Evolutionary conservation across 2,797 vertebrate species (phyloP), one percentile per base, ranked within the genome.

Genomic region (Sylvia borin): DNA sequence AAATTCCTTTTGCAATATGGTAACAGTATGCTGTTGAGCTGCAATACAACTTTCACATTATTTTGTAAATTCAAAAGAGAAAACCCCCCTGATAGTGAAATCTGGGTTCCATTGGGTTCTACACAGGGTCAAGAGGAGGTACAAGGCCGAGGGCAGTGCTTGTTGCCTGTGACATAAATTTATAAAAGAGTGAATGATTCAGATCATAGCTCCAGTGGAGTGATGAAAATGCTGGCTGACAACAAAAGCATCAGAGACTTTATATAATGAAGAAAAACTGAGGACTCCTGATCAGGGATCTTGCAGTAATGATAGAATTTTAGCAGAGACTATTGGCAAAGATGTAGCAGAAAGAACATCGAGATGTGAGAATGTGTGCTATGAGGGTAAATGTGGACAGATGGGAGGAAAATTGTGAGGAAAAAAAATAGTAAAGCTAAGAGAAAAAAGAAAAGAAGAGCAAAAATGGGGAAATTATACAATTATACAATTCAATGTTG

Each of bases 51-150:
- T 48, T 88, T 5, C 16, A 38, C 7, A 9, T 50, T 55, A 34
- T 64, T 88, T 48, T 19, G 31, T 50, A 50, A 84, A 84, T 8
- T 89, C 12, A n/a, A n/a, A 65, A 68, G 15, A 87, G 14, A n/a
- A 73, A 66, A 50, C 5, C 0, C 0, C 1, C 3, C 6, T 13
- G 13, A n/a, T 19, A 55, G 45, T 38, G 50, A 72, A 72, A 68
- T 57, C n/a, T 74, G 45, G 26, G 16, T 29, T 71, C 42, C 25
- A 13, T 0, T 68, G 34, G 54, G 19, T 40, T 58, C 43, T 54
- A 58, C 26, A 26, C 4, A 18, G 47, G 16, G 14, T 73, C 11
- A 42, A 81, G 57, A 74, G 16, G 40, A 86, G 26, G 14, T 47
- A 47, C 9, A 74, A 13, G 36, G 13, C 31, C 1, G 10, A 82